Evolutionary conservation across 2,113 vertebrate genomes (phyloP).

Genomic region (Asarcornis scutulata): DNA sequence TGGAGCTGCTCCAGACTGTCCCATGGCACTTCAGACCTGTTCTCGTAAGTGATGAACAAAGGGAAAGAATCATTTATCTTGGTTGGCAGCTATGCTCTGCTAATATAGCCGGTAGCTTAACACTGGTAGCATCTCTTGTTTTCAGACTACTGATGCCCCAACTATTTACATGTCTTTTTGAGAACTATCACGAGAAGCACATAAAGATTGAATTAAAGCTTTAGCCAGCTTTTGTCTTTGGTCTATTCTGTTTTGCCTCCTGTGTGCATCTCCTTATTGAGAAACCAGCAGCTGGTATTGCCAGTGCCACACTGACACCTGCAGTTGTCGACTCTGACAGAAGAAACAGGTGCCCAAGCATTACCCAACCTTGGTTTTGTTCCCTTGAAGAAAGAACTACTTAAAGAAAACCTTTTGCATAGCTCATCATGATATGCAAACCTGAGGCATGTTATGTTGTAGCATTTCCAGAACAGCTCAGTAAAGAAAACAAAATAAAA

Average conservation of each 20-base stretch:
- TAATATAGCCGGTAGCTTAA: not conserved
- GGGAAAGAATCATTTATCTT: not conserved
- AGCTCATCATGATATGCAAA: not conserved
- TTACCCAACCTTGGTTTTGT: not conserved
- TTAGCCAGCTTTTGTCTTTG: not conserved
- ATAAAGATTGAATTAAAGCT: not conserved
- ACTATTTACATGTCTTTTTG: not conserved
- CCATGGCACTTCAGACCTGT: too few species aligned
- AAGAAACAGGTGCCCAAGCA: not conserved
- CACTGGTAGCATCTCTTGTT: not conserved
- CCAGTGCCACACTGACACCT: not conserved
- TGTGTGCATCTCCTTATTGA: not conserved
- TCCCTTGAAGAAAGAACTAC: not conserved
- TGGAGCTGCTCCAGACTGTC: not conserved
- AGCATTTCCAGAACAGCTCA: not conserved
- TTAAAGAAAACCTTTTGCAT: not conserved
- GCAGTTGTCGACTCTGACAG: not conserved
- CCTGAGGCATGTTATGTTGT: not conserved
- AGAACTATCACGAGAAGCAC: not conserved
- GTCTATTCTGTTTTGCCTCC: not conserved
- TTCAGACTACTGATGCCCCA: not conserved
- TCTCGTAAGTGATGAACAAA: accelerated
- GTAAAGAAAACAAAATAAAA: not conserved
- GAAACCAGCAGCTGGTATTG: not conserved
- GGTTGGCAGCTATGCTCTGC: not conserved